Percentiles rank a stretch among this genome's conserved stretches.
Evolutionary conservation across 2,113 vertebrate genomes (phyloP).

Genomic region (Pomatorhinus ruficollis): DNA sequence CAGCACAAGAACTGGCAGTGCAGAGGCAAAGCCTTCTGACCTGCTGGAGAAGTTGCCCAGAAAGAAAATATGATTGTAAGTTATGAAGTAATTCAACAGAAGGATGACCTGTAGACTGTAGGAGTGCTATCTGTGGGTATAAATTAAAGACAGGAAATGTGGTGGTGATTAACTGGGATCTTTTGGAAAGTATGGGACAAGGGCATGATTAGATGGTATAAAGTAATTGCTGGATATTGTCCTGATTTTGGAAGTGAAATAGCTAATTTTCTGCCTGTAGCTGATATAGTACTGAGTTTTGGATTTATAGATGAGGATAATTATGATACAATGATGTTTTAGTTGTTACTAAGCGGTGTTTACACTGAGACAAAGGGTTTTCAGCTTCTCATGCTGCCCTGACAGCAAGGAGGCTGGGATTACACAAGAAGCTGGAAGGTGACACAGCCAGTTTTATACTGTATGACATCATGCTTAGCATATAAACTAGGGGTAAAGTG

Average conservation of each 20-base stretch:
- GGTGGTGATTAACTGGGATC: no score
- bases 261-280: background rate
- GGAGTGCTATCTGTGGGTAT: background rate
- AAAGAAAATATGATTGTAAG: background rate
- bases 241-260: background rate
- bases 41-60: background rate
- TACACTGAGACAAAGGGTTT: background rate
- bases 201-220: background rate
- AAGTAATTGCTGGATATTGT: background rate
- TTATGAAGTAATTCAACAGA: background rate
- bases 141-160: background rate
- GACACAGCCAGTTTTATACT: background rate
- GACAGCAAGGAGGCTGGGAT: background rate
- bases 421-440: background rate
- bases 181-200: background rate
- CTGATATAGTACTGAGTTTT: background rate
- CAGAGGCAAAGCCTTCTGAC: background rate
- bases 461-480: background rate
- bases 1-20: background rate
- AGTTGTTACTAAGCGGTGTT: background rate
- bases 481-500: background rate
- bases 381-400: background rate
- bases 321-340: background rate
- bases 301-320: background rate
- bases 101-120: background rate